Conservation (phyloP, 2,888 invertebrate species). For the Drosophila mulleri region DNA sequence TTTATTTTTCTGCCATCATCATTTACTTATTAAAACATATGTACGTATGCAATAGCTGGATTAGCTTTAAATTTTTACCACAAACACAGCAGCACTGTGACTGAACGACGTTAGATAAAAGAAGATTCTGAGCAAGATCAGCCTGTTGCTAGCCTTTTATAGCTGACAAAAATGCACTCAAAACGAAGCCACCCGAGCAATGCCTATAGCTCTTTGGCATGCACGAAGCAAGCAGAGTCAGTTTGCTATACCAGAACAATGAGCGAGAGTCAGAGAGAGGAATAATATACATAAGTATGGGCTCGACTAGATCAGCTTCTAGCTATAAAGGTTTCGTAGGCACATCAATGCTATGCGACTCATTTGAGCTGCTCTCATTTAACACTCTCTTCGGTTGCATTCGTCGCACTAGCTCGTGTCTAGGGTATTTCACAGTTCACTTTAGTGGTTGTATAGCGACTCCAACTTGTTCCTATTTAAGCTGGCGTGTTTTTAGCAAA, state of each 20-base stretch:
- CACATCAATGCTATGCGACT: not conserved
- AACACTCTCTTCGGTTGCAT: not conserved
- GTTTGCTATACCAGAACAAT: too few relatives aligned
- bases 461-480: conserved; percentile 42
- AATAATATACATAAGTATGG: not conserved
- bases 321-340: too few relatives aligned
- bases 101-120: too few relatives aligned
- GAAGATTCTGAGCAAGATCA: too few relatives aligned
- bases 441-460: not conserved
- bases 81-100: too few relatives aligned
- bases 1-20: too few relatives aligned
- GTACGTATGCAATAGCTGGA: too few relatives aligned
- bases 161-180: not conserved
- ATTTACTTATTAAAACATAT: too few relatives aligned
- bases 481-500: conserved; percentile 57
- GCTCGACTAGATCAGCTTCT: not conserved
- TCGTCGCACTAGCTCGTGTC: not conserved
- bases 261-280: too few relatives aligned
- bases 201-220: not conserved
- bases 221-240: too few relatives aligned
- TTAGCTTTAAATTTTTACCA: too few relatives aligned
- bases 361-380: not conserved
- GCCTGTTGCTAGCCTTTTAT: not conserved
- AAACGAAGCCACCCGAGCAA: not conserved
- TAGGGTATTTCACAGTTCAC: conserved; percentile 18